phyloP scores from a whole-genome alignment of 2,888 invertebrate species.

The Macrostomum cliftonense region DNA sequence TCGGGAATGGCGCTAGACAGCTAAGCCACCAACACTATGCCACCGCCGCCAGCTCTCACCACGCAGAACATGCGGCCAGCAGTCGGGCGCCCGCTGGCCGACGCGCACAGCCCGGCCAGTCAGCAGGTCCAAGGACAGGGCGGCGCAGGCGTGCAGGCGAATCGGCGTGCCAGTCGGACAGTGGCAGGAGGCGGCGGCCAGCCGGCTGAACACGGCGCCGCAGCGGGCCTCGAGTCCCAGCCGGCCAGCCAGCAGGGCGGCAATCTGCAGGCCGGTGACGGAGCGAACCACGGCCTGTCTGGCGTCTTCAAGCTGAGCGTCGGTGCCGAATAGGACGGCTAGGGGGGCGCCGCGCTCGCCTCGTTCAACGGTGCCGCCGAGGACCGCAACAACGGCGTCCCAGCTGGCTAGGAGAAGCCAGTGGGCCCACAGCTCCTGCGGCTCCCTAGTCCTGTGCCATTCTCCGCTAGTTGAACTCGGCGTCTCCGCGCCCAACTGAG shows the following conservation, averaged over 20 bases:
- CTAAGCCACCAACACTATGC: too few species aligned
- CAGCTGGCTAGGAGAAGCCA: conserved; percentile 63
- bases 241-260: conserved; percentile 69
- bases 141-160: conserved; percentile 63
- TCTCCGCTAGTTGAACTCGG: neutral
- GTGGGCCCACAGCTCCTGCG: neutral
- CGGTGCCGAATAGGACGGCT: too few species aligned
- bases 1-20: too few species aligned
- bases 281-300: conserved; percentile 66
- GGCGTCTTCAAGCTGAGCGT: conserved; percentile 23
- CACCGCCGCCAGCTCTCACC: too few species aligned
- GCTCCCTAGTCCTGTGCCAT: neutral
- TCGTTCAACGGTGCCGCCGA: conserved; percentile 27
- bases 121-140: conserved; percentile 73
- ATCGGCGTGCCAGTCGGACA: conserved; percentile 13
- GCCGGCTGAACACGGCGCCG: conserved; percentile 63
- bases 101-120: conserved; percentile 68
- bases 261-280: conserved; percentile 71
- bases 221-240: conserved; percentile 71
- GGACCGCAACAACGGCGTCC: conserved; percentile 69
- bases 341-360: too few species aligned
- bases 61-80: conserved; percentile 85
- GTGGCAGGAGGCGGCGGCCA: conserved; percentile 65
- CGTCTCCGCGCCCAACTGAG: neutral
- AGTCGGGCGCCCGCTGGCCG: conserved; percentile 73